phyloP scores from a whole-genome alignment of 2,888 invertebrate genomes.

The Eristalis arbustorum region DNA sequence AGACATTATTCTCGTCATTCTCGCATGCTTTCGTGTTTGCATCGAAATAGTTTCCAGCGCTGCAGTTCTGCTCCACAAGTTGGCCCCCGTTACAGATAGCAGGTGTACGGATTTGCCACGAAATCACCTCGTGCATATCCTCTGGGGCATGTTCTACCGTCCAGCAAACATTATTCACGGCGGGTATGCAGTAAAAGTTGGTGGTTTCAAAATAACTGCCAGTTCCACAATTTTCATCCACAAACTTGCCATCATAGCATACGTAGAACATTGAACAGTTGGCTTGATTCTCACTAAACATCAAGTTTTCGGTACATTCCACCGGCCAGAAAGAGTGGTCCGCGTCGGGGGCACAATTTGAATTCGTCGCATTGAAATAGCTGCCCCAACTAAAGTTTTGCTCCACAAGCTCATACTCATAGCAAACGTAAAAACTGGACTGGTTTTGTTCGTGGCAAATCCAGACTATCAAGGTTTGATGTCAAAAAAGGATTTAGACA shows the following conservation, averaged over 20 bases:
- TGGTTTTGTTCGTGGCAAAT: too few relatives aligned
- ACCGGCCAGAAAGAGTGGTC: constrained; percentile 71
- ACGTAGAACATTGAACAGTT: constrained; percentile 36
- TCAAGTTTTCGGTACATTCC: constrained; percentile 8
- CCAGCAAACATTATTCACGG: constrained; percentile 52
- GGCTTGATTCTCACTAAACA: constrained; percentile 2
- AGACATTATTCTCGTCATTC: constrained; percentile 16
- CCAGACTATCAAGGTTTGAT: too few relatives aligned
- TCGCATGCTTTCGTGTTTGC: too few relatives aligned
- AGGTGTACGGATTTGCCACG: constrained; percentile 29
- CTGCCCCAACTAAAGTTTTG: constrained; percentile 74
- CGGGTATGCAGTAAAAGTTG: constrained; percentile 30
- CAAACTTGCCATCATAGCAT: constrained; percentile 69
- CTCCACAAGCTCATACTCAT: constrained; percentile 71
- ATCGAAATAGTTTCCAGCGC: constrained; percentile 69
- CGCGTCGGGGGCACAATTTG: constrained; percentile 73
- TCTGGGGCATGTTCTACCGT: constrained; percentile 1
- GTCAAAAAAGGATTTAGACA: too few relatives aligned
- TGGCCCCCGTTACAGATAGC: constrained; percentile 71
- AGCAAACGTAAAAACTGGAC: constrained; percentile 73
- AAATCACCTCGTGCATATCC: constrained; percentile 56
- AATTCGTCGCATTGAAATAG: constrained; percentile 67
- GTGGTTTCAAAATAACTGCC: constrained; percentile 73
- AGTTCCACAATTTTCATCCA: constrained; percentile 67
- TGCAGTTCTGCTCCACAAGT: constrained; percentile 70